A percentile compares a stretch with the other conserved stretches of the same genome.
These are phyloP conservation scores for Galbula dea DNA, from an alignment of 2,113 vertebrate genomes.

Conservation along the genomic window DNA sequence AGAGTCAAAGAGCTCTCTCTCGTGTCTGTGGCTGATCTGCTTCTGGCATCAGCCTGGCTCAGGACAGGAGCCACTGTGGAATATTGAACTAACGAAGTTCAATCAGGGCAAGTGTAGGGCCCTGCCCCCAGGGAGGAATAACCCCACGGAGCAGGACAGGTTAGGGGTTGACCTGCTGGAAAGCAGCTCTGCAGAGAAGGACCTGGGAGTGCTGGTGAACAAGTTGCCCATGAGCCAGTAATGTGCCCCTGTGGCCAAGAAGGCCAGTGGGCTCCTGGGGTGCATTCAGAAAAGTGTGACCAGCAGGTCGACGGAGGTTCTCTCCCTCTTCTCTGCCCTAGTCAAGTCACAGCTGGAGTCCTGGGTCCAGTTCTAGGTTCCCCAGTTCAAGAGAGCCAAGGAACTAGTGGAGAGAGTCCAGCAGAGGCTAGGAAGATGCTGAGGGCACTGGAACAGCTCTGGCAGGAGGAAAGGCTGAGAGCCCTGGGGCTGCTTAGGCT, in stretches of 20 bases:
- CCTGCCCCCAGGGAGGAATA: not conserved
- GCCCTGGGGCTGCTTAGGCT: not conserved
- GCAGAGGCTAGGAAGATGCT: not conserved
- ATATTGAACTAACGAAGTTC: not conserved
- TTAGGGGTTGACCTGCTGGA: not conserved
- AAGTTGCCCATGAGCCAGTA: not conserved
- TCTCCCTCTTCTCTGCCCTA: not conserved
- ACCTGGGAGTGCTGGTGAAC: not conserved
- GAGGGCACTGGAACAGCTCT: not conserved
- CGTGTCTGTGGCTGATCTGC: not conserved
- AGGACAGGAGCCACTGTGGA: accelerated
- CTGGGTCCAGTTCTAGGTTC: not conserved
- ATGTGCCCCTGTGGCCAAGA: not conserved
- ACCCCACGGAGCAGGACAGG: not conserved
- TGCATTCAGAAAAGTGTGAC: not conserved
- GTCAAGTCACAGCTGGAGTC: not conserved
- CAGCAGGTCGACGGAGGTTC: not conserved
- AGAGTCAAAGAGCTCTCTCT: not conserved
- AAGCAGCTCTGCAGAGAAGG: not conserved
- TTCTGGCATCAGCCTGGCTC: not conserved
- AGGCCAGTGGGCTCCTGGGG: not conserved
- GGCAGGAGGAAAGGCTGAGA: not conserved
- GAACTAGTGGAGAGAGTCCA: not conserved
- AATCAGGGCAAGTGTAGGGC: not conserved
- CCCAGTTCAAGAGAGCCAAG: not conserved